Base-by-base conservation (phyloP, 2,797 vertebrate species). In the Pitangus sulphuratus region DNA sequence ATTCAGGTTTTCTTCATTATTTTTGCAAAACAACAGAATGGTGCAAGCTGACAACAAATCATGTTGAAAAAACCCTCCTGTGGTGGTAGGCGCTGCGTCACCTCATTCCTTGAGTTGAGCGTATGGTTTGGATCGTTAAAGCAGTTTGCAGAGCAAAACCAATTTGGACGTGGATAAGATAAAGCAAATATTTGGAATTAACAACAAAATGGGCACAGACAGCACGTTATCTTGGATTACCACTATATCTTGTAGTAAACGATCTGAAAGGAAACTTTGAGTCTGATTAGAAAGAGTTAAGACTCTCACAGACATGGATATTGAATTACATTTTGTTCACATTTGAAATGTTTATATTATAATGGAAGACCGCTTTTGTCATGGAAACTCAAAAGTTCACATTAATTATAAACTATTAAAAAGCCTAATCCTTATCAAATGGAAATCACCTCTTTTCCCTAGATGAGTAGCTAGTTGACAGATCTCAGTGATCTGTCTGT, bases 401-500 rank as follows among this genome's bases (percentile, higher is more conserved):
- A 6, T 87, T 96, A 96, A 93, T 96, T 90, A 87, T 35, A 83
- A 15, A 4, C 65, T 87, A 20, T 71, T 93, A 72, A 42, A 90
- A 86, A 94, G 54, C 51, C 45, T 84, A 81, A 80, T 91, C 57
- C 45, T 95, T 93, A 96, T 89, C 85, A 70, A 91, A 94, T 94
- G 68, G 86, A 96, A 92, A 91, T 95, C 76, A 26, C 58, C 20
- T 75, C 42, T 66, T 68, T 87, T 80, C 82, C 48, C 54, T 72
- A 51, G 35, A 44, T 85, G 56, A 88, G 62, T 80, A 89, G 84
- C 60, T 87, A 33, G 37, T 70, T 95, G 85, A 79, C 68, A 81
- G 51, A 62, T 92, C 76, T 81, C 50, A 65, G 11, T 50, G n/a
- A 85, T 93, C 70, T 89, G 45, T 65, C 72, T 95, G 64, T 84